phyloP scores from a whole-genome alignment of 2,888 invertebrate species.

The Artemia sinica region DNA sequence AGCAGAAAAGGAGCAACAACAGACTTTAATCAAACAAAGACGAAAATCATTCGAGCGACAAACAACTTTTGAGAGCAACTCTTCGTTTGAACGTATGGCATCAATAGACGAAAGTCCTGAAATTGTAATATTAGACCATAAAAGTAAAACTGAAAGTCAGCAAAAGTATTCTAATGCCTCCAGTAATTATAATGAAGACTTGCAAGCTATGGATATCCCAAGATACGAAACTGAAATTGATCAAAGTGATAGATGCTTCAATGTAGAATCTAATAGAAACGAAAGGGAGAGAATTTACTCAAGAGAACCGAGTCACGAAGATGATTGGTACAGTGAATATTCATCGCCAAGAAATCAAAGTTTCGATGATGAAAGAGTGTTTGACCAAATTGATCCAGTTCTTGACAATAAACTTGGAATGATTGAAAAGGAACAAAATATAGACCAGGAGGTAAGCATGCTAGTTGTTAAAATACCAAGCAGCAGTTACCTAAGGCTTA shows the following conservation, averaged over 20 bases:
- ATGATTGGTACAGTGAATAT: slow-evolving; percentile 1
- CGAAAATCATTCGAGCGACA: slow-evolving; percentile 8
- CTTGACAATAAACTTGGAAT: too few species aligned
- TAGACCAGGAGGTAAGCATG: too few species aligned
- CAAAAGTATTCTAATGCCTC: background rate
- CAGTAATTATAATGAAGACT: background rate
- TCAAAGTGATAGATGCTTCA: background rate
- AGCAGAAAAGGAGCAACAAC: background rate
- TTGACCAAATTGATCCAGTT: too few species aligned
- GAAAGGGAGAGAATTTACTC: background rate
- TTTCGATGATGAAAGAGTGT: background rate
- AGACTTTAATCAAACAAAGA: background rate
- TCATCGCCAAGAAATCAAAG: slow-evolving; percentile 1
- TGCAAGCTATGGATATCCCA: background rate
- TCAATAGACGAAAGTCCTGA: slow-evolving; percentile 7
- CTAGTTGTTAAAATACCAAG: too few species aligned
- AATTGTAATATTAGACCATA: background rate
- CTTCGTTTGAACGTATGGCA: background rate
- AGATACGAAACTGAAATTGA: background rate
- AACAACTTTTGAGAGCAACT: background rate
- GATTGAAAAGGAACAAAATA: too few species aligned
- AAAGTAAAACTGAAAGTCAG: too few species aligned
- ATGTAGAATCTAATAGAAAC: background rate
- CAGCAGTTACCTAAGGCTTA: too few species aligned
- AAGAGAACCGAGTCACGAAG: background rate